These are phyloP conservation scores for Tragelaphus oryx DNA, from an alignment of 2,797 vertebrate species.

Conservation along the genomic window DNA sequence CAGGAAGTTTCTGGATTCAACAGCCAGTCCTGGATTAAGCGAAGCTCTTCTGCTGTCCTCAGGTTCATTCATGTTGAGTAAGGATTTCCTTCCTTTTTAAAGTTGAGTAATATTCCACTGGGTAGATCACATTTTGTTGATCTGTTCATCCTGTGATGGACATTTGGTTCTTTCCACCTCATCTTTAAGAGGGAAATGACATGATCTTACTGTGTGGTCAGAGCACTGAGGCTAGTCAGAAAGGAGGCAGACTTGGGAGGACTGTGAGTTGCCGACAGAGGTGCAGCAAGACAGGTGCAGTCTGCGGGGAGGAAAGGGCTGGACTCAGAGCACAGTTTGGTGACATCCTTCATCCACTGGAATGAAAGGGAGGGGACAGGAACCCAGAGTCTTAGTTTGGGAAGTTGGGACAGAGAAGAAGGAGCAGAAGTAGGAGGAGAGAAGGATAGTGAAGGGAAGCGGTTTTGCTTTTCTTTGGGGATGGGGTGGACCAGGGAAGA, in stretches of 20 bases:
- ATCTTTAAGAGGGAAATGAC: not conserved
- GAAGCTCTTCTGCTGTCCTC: not conserved
- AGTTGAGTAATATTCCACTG: not conserved
- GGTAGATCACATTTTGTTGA: not conserved
- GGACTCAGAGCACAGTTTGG: not conserved
- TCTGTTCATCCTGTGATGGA: not conserved
- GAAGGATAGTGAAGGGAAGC: not conserved
- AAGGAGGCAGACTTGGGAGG: not conserved
- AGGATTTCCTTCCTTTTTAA: not conserved
- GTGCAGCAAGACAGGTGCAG: not conserved
- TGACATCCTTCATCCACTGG: not conserved
- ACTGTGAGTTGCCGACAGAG: not conserved
- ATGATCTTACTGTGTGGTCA: not conserved
- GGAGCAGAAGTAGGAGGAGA: too few species aligned
- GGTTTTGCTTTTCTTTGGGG: not conserved
- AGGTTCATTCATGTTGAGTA: not conserved
- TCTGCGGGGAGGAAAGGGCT: not conserved
- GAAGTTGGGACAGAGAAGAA: not conserved
- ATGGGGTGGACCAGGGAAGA: not conserved
- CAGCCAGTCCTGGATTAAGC: not conserved
- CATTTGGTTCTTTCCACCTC: not conserved
- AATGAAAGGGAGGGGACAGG: not conserved
- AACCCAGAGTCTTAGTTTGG: not conserved
- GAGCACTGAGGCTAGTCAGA: not conserved
- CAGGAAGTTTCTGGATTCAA: not conserved